Evolutionary conservation across 2,888 invertebrate species (phyloP).

Genomic region (Mythimna lalbum): DNA sequence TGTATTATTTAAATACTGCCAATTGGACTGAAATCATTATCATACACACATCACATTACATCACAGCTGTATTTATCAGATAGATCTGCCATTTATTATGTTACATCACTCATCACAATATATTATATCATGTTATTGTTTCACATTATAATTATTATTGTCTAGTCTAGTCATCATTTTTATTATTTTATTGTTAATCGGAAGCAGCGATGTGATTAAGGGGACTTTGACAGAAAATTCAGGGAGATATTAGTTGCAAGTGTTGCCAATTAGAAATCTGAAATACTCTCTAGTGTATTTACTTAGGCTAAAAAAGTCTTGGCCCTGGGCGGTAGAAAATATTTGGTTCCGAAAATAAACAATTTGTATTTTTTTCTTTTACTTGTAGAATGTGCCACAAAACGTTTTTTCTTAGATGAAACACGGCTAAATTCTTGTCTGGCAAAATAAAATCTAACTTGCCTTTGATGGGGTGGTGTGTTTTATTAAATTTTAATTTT

Average conservation of each 20-base stretch:
- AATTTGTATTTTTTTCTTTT: too few relatives aligned
- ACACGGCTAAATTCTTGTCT: too few relatives aligned
- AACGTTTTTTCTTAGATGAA: background rate
- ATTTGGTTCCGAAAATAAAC: too few relatives aligned
- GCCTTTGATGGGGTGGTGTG: too few relatives aligned
- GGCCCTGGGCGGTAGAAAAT: too few relatives aligned
- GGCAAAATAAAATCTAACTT: too few relatives aligned
- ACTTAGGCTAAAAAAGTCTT: background rate
- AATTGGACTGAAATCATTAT: slow-evolving; percentile 64
- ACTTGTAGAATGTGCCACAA: background rate
- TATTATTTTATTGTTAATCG: background rate
- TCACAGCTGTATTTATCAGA: too few relatives aligned
- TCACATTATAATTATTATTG: background rate
- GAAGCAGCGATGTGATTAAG: background rate
- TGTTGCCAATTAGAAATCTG: background rate
- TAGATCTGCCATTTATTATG: background rate
- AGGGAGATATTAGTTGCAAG: background rate
- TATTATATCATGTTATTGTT: background rate
- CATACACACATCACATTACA: slow-evolving; percentile 2
- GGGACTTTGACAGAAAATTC: background rate
- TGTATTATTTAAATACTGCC: slow-evolving; percentile 64
- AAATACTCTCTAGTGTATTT: background rate
- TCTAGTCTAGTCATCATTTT: slow-evolving; percentile 48
- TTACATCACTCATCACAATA: background rate
- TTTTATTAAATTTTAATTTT: too few relatives aligned